Evolutionary conservation across 2,888 invertebrate species (phyloP), one percentile per base, ranked within the genome.

Genomic region (Trichacis sp.): DNA sequence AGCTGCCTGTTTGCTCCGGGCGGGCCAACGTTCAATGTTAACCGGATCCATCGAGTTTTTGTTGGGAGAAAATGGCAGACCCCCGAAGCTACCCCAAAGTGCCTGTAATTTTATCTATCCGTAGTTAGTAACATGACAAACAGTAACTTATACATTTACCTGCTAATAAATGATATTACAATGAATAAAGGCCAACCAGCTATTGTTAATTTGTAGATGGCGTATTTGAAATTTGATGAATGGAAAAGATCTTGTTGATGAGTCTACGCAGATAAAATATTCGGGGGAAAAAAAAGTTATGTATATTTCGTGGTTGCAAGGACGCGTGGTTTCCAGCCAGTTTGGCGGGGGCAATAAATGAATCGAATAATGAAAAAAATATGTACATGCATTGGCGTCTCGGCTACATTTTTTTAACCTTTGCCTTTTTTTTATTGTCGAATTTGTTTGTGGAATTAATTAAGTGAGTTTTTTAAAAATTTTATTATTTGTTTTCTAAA

Each of bases 101-200:
- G 76, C 77, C 75, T 77, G 70, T 77, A 74, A 78, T 80, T 81
- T 80, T 77, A 78, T 75, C 75, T 79, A 75, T 77, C 72, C 77
- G 79, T 78, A 80, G 75, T 78, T 80, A 79, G 74, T 76, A 75
- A 78, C 77, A 77, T 76, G 78, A 80, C 76, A 75, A n/a, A 77
- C 78, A 75, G 75, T 79, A 78, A 80, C 74, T 79, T 81, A 79
- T 77, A 78, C 75, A 75, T 73, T 71, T 79, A 81, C 75, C 75
- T 79, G 76, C 77, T 78, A 74, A 79, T 77, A 71, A 67, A 73
- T 76, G 71, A 75, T 74, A 76, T 75, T 76, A 76, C 77, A 74
- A 72, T 71, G 74, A 76, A 76, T 75, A 76, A 77, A 74, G 72
- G 72, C 68, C 71, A 73, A 72, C 24, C 69, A 68, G 67, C 67